Conservation (phyloP, 2,113 vertebrate species). For the Pyxicephalus adspersus region DNA sequence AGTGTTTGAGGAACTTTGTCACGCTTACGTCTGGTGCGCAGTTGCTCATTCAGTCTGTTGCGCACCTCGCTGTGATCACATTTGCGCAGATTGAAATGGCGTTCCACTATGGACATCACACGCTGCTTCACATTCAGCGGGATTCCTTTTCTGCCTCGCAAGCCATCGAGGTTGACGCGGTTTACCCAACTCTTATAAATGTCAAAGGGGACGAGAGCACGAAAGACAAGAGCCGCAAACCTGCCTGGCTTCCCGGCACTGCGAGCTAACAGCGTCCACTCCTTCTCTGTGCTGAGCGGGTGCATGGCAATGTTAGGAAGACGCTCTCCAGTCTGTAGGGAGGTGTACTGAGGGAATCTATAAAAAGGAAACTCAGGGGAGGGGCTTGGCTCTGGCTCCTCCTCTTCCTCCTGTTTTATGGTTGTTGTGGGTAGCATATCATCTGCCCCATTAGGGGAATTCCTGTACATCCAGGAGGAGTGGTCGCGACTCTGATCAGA, state of each 20-base stretch:
- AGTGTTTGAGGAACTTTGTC: conserved; percentile 34
- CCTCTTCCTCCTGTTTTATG: conserved; percentile 27
- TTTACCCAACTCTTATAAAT: conserved; percentile 51
- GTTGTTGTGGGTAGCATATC: conserved; percentile 14
- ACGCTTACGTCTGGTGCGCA: conserved; percentile 38
- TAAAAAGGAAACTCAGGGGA: background rate
- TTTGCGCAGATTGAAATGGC: conserved; percentile 38
- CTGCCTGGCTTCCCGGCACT: conserved; percentile 35
- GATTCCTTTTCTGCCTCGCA: conserved; percentile 37
- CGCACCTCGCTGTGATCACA: conserved; percentile 41
- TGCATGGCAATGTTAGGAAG: conserved; percentile 36
- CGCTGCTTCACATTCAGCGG: conserved; percentile 45
- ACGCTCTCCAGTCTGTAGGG: conserved; percentile 9
- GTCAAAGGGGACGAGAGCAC: conserved; percentile 43
- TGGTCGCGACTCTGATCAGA: background rate
- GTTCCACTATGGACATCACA: conserved; percentile 35
- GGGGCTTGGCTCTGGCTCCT: background rate
- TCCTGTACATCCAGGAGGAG: conserved; percentile 18
- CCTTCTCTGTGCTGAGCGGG: conserved; percentile 20
- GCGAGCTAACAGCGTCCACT: conserved; percentile 27
- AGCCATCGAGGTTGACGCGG: conserved; percentile 42
- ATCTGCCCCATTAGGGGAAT: conserved; percentile 2
- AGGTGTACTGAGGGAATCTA: background rate
- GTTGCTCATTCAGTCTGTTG: conserved; percentile 46
- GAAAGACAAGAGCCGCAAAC: conserved; percentile 44